A percentile compares a stretch with the other conserved stretches of the same genome.
Conservation (phyloP, 1,140 invertebrate genomes). For the Hermatobates lingyangjiaoensis region DNA sequence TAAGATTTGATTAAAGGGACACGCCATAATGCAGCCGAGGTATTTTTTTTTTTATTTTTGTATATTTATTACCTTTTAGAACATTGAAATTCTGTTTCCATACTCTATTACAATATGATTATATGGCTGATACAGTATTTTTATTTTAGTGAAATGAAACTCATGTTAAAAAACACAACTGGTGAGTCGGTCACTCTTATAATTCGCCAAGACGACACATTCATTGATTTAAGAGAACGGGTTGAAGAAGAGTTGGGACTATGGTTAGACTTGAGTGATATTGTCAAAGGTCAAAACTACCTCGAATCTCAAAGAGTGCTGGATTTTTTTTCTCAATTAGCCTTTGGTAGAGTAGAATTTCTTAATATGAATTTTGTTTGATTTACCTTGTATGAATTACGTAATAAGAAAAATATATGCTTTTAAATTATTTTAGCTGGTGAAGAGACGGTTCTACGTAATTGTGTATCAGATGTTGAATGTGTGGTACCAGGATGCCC, state of each 20-base stretch:
- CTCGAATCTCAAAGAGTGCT: conserved; percentile 12
- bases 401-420: neutral
- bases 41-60: neutral
- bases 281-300: conserved; percentile 16
- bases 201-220: conserved; percentile 17
- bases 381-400: neutral
- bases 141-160: conserved; percentile 15
- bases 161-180: conserved; percentile 13
- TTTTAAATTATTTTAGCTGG: neutral
- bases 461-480: too few relatives aligned
- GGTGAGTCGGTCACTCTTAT: conserved; percentile 15
- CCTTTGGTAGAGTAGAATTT: neutral
- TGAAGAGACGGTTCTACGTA: too few relatives aligned
- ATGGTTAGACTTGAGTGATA: conserved; percentile 16
- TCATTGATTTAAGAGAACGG: conserved; percentile 16
- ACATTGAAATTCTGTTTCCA: neutral
- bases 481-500: conserved; percentile 16
- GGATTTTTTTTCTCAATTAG: conserved; percentile 13
- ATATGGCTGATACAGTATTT: too few relatives aligned
- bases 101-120: neutral
- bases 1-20: too few relatives aligned
- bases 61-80: neutral
- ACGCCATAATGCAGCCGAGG: too few relatives aligned
- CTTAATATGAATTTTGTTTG: neutral
- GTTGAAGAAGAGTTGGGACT: conserved; percentile 16